Base-by-base conservation (phyloP, 2,797 vertebrate genomes). In the Pseudochromis fuscus region DNA sequence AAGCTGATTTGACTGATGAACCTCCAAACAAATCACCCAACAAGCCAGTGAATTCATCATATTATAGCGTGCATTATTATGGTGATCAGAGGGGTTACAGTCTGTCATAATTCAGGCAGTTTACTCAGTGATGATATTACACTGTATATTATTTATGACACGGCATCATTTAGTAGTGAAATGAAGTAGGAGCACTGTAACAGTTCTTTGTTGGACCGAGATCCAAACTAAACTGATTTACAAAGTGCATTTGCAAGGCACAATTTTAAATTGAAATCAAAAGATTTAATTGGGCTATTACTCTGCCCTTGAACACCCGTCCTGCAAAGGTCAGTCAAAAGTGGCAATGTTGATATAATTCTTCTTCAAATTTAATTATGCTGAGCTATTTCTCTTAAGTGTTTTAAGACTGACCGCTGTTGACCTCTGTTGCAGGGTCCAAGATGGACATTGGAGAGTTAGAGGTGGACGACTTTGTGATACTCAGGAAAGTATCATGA, bases 1-100 rank as follows among this genome's bases (percentile, higher is more conserved):
- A 84, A 88, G 75, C 70, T 72, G 78, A 88, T 85, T 84, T 90
- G 84, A 91, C 85, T 86, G 88, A 91, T 88, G 89, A 89, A 87
- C 77, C 77, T 68, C 50, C 66, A 75, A 88, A 88, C 82, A 79
- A 79, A 67, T 62, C 74, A 67, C 51, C 59, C 74, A 67, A 49
- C 59, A 72, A 74, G 83, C 75, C 69, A 77, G 59, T 71, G 70
- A 83, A 88, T 88, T 72, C 63, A 82, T 89, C 81, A 88, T 72
- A 80, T 87, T 81, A 87, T 51, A 62, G 79, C 52, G 52, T 49
- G 62, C 73, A 85, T 90, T 81, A 74, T 75, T 74, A 65, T 61
- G 21, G 63, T 23, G 46, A 84, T 80, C 42, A 67, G 25, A 16
- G 24, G 19, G 65, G 75, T 76, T 77, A 63, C 35, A 68, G 56